phyloP scores from a whole-genome alignment of 2,888 invertebrate species.

The Deroplatys truncata region DNA sequence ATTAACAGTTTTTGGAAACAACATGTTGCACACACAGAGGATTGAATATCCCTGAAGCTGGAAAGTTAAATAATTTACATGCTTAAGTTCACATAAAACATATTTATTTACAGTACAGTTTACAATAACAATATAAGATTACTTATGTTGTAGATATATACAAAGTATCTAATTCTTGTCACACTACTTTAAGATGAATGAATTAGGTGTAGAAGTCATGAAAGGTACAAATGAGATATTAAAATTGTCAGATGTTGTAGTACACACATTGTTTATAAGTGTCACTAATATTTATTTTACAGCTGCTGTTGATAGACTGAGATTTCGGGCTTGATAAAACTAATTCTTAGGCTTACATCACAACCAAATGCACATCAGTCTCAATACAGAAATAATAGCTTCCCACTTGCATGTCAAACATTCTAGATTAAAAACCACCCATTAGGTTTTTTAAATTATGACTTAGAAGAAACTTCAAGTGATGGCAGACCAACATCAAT shows the following conservation, averaged over 20 bases:
- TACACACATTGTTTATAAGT: not conserved
- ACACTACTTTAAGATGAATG: not conserved
- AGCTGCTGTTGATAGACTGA: not conserved
- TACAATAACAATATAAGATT: not conserved
- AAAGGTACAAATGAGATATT: not conserved
- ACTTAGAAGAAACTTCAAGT: not conserved
- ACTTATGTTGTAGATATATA: not conserved
- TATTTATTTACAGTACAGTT: not conserved
- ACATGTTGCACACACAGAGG: no score
- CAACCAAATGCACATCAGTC: not conserved
- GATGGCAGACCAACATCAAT: not conserved
- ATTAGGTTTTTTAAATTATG: not conserved
- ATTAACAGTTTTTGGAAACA: no score
- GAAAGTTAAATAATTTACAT: not conserved
- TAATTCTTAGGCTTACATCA: not conserved
- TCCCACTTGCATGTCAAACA: not conserved
- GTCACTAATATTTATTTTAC: not conserved
- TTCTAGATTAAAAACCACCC: not conserved
- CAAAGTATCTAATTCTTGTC: not conserved
- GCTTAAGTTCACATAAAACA: not conserved
- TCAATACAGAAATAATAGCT: not conserved
- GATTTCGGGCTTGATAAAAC: not conserved
- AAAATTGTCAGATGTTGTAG: not conserved
- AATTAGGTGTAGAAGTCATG: not conserved
- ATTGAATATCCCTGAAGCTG: no score